Conservation (phyloP, 2,797 vertebrate species). For the Lacerta viridis region DNA sequence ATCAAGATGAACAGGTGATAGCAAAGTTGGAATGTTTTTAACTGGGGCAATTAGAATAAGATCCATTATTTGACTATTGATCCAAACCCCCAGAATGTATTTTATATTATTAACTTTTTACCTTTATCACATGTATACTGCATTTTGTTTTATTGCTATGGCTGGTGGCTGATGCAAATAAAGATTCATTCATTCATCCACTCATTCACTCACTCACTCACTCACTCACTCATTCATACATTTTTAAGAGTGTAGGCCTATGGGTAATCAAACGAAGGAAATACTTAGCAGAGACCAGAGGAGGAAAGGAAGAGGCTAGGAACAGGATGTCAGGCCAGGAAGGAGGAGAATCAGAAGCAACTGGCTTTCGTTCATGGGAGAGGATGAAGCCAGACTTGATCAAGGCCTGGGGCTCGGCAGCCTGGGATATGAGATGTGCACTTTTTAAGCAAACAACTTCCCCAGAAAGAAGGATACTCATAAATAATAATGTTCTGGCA, state of each 20-base stretch:
- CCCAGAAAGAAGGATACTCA: neutral
- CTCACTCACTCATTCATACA: too few species aligned
- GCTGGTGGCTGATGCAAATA: too few species aligned
- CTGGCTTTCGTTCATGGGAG: neutral
- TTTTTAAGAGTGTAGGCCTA: neutral
- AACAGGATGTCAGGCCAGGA: neutral
- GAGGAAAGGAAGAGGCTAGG: neutral
- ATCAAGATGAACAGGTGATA: too few species aligned
- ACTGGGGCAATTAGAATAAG: too few species aligned
- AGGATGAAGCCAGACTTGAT: neutral
- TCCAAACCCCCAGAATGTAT: too few species aligned
- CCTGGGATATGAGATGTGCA: neutral
- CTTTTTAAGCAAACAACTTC: neutral
- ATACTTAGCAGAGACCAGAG: neutral
- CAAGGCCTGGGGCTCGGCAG: neutral
- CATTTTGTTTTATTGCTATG: too few species aligned
- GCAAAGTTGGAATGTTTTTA: too few species aligned
- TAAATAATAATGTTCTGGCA: conserved; percentile 18
- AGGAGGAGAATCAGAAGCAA: neutral
- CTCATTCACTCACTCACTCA: too few species aligned
- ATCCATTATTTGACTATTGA: too few species aligned
- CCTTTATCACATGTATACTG: too few species aligned
- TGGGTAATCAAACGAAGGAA: neutral
- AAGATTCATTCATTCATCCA: too few species aligned
- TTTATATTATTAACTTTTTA: too few species aligned